Evolutionary conservation across 2,888 invertebrate genomes (phyloP), one percentile per base, ranked within the genome.

Genomic region (Lissocephala sabroskyi): DNA sequence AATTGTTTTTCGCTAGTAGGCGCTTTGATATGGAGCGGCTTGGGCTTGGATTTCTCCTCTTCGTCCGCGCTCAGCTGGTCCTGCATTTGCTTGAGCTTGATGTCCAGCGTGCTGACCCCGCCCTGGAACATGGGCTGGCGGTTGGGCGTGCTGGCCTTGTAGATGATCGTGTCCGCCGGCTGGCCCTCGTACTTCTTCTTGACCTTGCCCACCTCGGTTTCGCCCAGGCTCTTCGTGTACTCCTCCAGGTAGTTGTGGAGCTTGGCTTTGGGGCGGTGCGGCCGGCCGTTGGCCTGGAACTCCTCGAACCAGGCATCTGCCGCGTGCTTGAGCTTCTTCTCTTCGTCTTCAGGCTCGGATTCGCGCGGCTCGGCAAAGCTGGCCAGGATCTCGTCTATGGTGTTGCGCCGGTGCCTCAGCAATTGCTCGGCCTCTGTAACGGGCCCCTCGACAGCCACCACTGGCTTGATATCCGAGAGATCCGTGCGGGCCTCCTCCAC

Each of bases 261-360:
- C 14, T 33, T 51, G 1, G 26, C 5, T 4, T 42, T 42, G 1
- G 11, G 7, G 14, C 14, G 3, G 3, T 7, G 3, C 3, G 23
- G 3, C 7, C 7, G 3, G 3, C 4, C 3, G 7, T 7, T 23
- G 23, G 23, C 23, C 7, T 71, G 54, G 1, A 73, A 62, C 1
- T 62, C 59, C 1, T 59, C 56, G 11, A 76, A 65, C 80, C 82
- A 82, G 14, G 64, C 71, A n/a, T 76, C 66, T 3, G 46, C 61
- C 16, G 42, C 46, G 19, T 19, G 57, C 36, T 52, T 54, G 56
- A 56, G 7, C 1, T 18, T 45, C 3, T 57, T 52, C 3, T 66
- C 59, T 6, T 52, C 56, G 7, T 48, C 23, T 3, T 53, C 45
- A 6, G 42, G 6, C 5, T 52, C 53, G 2, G 35, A 11, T 1